phyloP scores from a whole-genome alignment of 2,797 vertebrate genomes.

The Dromococcyx pavoninus region DNA sequence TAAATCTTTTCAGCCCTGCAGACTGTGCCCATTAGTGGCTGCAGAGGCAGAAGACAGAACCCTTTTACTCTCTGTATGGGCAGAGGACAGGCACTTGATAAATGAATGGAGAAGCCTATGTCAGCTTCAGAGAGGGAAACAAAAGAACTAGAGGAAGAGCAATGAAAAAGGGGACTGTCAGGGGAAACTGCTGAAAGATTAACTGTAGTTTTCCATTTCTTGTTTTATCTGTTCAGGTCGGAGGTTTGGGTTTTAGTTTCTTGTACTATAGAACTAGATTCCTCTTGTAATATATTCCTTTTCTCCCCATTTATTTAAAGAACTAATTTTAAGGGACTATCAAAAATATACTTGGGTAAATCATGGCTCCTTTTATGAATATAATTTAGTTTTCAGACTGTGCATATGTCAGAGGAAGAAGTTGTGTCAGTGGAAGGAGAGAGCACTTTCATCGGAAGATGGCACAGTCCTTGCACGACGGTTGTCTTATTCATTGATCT shows the following conservation, averaged over 20 bases:
- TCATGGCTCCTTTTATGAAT: not conserved
- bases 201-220: not conserved
- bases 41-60: conserved; percentile 64
- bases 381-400: conserved; percentile 11
- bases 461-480: conserved; percentile 52
- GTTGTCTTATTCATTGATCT: conserved; percentile 54
- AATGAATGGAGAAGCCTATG: conserved; percentile 61
- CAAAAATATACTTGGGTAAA: not conserved
- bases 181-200: not conserved
- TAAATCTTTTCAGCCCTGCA: conserved; percentile 58
- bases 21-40: conserved; percentile 71
- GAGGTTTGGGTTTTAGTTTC: not conserved
- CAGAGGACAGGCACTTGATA: conserved; percentile 72
- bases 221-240: not conserved
- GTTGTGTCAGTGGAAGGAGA: not conserved
- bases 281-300: not conserved
- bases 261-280: not conserved
- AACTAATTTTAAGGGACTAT: not conserved
- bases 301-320: fast-evolving
- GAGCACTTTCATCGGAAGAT: conserved; percentile 2
- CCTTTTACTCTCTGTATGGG: conserved; percentile 50
- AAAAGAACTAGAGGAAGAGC: conserved; percentile 15
- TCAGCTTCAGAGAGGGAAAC: conserved; percentile 59
- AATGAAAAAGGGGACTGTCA: not conserved
- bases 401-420: not conserved